These are phyloP conservation scores for Heteropelma amictum DNA, from an alignment of 2,888 invertebrate species.

Conservation along the genomic window DNA sequence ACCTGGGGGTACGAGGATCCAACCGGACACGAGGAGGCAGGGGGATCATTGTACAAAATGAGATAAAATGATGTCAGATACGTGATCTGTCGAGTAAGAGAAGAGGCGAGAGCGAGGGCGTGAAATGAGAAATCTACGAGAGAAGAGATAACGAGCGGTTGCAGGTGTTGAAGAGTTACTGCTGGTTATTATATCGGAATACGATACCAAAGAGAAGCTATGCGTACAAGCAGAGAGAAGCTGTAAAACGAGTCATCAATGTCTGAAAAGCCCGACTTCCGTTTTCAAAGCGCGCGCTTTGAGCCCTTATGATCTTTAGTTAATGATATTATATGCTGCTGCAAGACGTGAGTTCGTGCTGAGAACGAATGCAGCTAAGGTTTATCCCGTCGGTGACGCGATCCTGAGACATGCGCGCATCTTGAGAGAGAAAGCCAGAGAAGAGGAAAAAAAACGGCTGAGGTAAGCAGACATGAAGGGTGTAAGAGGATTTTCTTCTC, in stretches of 20 bases:
- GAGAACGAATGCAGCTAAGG: conserved; percentile 33
- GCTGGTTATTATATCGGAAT: conserved; percentile 34
- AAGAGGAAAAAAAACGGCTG: too few relatives aligned
- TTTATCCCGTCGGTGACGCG: conserved; percentile 50
- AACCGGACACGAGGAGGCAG: conserved; percentile 10
- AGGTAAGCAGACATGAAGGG: conserved; percentile 26
- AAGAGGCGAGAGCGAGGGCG: conserved; percentile 24
- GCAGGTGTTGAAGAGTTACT: conserved; percentile 46
- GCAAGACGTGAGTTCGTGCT: conserved; percentile 19
- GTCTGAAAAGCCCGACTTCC: background rate
- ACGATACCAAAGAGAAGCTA: conserved; percentile 29
- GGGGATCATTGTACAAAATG: conserved; percentile 4
- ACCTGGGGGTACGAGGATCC: conserved; percentile 14
- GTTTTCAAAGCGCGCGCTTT: background rate
- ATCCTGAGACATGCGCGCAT: conserved; percentile 26
- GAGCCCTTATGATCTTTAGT: background rate
- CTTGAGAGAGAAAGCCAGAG: conserved; percentile 23
- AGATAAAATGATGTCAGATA: conserved; percentile 32
- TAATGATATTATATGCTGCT: background rate
- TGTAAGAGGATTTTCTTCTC: conserved; percentile 18
- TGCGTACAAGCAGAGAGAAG: conserved; percentile 1
- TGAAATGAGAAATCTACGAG: conserved; percentile 23
- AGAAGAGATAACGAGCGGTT: conserved; percentile 30
- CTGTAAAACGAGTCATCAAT: background rate
- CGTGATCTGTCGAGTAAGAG: conserved; percentile 32